A percentile compares a stretch with the other conserved stretches of the same genome.
Conservation (phyloP, 1,140 invertebrate genomes). For the Drosophila willistoni region DNA sequence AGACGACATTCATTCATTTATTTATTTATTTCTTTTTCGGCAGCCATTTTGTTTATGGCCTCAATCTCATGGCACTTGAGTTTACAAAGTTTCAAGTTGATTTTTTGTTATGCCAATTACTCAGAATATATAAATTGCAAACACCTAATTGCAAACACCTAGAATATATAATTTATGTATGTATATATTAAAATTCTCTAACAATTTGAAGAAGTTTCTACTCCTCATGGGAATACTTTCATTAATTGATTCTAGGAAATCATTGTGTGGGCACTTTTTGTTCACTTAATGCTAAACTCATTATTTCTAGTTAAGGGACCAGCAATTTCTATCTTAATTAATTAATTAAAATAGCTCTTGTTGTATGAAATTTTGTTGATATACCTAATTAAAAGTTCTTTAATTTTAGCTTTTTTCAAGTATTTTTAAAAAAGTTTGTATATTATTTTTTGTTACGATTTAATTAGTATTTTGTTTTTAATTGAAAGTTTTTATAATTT, state of each 20-base stretch:
- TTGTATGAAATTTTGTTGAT: no score
- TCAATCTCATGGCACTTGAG: conserved; percentile 30
- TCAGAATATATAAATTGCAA: not conserved
- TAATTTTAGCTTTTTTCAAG: no score
- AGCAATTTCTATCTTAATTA: not conserved
- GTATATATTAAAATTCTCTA: no score
- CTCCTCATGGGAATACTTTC: not conserved
- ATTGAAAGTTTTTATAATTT: conserved; percentile 13
- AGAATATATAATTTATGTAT: no score
- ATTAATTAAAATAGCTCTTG: not conserved
- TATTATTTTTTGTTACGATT: not conserved
- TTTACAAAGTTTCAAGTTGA: conserved; percentile 33
- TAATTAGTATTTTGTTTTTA: conserved; percentile 10
- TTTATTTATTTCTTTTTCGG: conserved; percentile 28
- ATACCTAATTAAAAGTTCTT: no score
- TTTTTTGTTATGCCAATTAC: conserved; percentile 10
- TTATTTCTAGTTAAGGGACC: not conserved
- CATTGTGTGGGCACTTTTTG: no score
- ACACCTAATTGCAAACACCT: not conserved
- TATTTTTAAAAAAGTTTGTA: no score
- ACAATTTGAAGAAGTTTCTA: not conserved
- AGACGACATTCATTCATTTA: conserved; percentile 23
- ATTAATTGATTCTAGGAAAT: no score
- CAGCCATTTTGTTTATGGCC: conserved; percentile 65
- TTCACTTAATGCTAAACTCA: not conserved